Percentiles rank a stretch among this genome's conserved stretches.
Evolutionary conservation across 1,140 invertebrate species (phyloP).

Genomic region (Atta colombica): DNA sequence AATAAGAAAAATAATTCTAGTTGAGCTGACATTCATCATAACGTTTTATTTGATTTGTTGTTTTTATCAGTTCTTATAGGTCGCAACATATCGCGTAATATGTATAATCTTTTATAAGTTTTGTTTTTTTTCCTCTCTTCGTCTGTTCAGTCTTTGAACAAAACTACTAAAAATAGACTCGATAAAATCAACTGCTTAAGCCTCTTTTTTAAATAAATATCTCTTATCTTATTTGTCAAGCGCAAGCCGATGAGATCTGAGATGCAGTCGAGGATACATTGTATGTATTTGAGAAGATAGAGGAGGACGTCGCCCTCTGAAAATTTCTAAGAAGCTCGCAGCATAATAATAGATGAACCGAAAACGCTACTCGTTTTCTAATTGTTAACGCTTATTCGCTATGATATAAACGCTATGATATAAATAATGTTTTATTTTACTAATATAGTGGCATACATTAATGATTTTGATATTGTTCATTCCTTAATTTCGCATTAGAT

Average conservation of each 20-base stretch:
- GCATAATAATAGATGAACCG: constrained; percentile 48
- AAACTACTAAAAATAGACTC: constrained; percentile 83
- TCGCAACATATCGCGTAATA: constrained; percentile 74
- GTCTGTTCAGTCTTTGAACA: constrained; percentile 74
- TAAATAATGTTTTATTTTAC: constrained; percentile 18
- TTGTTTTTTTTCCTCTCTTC: constrained; percentile 67
- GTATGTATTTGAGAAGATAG: constrained; percentile 26
- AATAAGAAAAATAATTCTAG: constrained; percentile 44
- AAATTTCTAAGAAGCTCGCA: constrained; percentile 50
- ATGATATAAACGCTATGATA: constrained; percentile 52
- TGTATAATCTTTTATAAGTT: constrained; percentile 73
- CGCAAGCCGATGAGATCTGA: constrained; percentile 55
- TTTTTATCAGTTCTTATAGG: constrained; percentile 75
- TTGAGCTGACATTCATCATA: constrained; percentile 78
- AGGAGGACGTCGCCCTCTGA: neutral
- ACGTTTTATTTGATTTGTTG: constrained; percentile 82
- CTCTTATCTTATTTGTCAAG: constrained; percentile 49
- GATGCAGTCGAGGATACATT: constrained; percentile 48
- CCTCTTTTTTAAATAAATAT: constrained; percentile 38
- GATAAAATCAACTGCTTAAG: constrained; percentile 80
- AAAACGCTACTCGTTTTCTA: constrained; percentile 43
- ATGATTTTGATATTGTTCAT: constrained; percentile 45
- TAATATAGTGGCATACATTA: neutral
- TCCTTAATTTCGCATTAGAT: neutral
- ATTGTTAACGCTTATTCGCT: constrained; percentile 48